phyloP scores from a whole-genome alignment of 2,888 invertebrate species.

The Chymomyza amoena region DNA sequence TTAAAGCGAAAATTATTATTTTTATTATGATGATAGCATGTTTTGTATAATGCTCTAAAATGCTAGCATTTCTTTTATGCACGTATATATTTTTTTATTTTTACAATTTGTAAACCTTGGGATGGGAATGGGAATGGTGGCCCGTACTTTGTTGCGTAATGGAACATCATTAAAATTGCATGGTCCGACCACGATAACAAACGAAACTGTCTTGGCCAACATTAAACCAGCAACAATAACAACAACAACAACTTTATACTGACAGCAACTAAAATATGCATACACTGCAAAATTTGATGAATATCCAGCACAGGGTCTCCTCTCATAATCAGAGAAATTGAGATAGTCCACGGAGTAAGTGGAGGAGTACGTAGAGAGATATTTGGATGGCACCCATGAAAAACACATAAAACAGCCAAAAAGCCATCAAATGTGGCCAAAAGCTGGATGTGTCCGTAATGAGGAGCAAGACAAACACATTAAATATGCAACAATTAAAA shows the following conservation, averaged over 20 bases:
- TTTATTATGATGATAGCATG: conserved; percentile 40
- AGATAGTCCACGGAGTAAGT: background rate
- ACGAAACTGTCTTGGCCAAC: conserved; percentile 34
- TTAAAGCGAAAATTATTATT: conserved; percentile 58
- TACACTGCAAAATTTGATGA: conserved; percentile 44
- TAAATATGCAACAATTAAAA: conserved; percentile 71
- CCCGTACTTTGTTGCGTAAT: background rate
- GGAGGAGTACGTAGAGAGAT: conserved; percentile 1
- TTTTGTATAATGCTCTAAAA: conserved; percentile 13
- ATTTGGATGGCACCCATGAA: conserved; percentile 41
- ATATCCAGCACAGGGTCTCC: conserved; percentile 7
- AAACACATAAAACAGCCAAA: conserved; percentile 54
- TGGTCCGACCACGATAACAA: conserved; percentile 35
- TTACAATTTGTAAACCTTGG: conserved; percentile 26
- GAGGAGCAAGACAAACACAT: conserved; percentile 51
- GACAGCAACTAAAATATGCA: conserved; percentile 61
- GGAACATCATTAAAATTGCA: background rate
- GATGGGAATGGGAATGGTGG: background rate
- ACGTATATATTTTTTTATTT: conserved; percentile 24
- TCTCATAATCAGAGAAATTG: conserved; percentile 15
- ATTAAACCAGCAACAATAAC: conserved; percentile 35
- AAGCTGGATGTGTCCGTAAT: conserved; percentile 32
- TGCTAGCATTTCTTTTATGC: conserved; percentile 12
- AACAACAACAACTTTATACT: conserved; percentile 24
- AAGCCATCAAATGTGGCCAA: background rate